Evolutionary conservation across 2,888 invertebrate genomes (phyloP), one percentile per base, ranked within the genome.

Genomic region (Gerris lacustris): DNA sequence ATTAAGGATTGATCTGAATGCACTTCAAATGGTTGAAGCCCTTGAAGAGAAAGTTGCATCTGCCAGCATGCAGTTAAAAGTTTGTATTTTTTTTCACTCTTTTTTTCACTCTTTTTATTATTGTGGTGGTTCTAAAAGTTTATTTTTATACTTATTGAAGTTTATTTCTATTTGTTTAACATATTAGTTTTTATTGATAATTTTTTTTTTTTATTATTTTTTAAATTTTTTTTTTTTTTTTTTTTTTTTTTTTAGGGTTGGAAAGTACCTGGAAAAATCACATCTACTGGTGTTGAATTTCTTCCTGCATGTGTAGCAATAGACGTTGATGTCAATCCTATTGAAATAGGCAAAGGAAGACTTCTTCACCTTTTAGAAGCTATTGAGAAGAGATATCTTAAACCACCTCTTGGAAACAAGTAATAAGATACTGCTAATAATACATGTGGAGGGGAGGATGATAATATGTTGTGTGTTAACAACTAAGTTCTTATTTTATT

Each of bases 331-430:
- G 77, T 78, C 17, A 75, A 80, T 82, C 82, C 86, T 79, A 83
- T 87, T 76, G 82, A 85, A 79, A 81, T 87, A 81, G 84, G 87
- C 78, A 85, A 86, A 55, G 87, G 89, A 77, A 86, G 94, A 77
- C 84, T 98, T 70, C 84, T 91, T 6, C 86, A 88, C 0, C 82
- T 97, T 15, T 96, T 97, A 81, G 87, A 89, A 0, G 94, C 94
- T 76, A 93, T 97, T 70, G 97, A 97, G 81, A 83, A 96, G 76
- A 84, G 97, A 76, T 97, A 96, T 80, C 84, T 97, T 66, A 94
- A 95, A 80, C 94, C 96, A 72, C 96, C 96, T 66, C 84, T 97
- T 71, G 92, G 90, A 43, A 75, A 77, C 15, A 77, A 76, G 77
- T 77, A 72, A 64, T 62, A 11, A 31, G 66, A 15, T 5, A 15